Conservation (phyloP, 2,888 invertebrate genomes). For the Liposcelis brunnea region DNA sequence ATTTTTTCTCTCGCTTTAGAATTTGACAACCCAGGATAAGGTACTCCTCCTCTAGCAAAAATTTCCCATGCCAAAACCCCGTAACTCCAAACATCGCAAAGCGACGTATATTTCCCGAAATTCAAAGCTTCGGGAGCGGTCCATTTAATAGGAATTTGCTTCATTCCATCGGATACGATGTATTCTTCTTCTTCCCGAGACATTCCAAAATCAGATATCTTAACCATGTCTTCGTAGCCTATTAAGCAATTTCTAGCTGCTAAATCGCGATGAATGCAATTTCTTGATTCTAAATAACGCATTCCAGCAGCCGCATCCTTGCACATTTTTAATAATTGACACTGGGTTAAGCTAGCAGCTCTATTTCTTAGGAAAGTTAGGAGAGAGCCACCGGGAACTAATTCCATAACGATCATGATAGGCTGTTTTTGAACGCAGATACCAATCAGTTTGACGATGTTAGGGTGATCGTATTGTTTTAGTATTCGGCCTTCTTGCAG, state of each 20-base stretch:
- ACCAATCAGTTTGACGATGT: slow-evolving; percentile 89
- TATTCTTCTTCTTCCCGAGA: slow-evolving; percentile 93
- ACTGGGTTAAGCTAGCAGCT: slow-evolving; percentile 40
- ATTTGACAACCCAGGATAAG: slow-evolving; percentile 87
- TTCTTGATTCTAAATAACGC: slow-evolving; percentile 88
- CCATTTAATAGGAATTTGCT: slow-evolving; percentile 98
- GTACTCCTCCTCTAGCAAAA: slow-evolving; percentile 82
- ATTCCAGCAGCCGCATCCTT: slow-evolving; percentile 87
- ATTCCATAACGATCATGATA: slow-evolving; percentile 98
- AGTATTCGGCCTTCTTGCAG: slow-evolving; percentile 87
- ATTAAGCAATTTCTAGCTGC: slow-evolving; percentile 89
- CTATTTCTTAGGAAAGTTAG: slow-evolving; percentile 74
- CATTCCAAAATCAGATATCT: slow-evolving; percentile 98
- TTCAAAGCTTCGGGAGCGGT: slow-evolving; percentile 93
- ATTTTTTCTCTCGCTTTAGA: slow-evolving; percentile 86
- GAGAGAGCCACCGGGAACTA: slow-evolving; percentile 83
- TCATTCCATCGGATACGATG: slow-evolving; percentile 93
- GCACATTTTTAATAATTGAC: slow-evolving; percentile 73
- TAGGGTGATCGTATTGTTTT: slow-evolving; percentile 92
- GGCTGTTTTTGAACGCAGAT: slow-evolving; percentile 97
- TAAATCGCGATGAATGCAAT: slow-evolving; percentile 89
- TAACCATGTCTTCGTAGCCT: slow-evolving; percentile 69
- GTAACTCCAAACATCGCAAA: slow-evolving; percentile 96
- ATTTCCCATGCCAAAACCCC: slow-evolving; percentile 95
- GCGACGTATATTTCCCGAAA: slow-evolving; percentile 88